phyloP scores from a whole-genome alignment of 1,140 invertebrate species.

The Lucilia sericata region DNA sequence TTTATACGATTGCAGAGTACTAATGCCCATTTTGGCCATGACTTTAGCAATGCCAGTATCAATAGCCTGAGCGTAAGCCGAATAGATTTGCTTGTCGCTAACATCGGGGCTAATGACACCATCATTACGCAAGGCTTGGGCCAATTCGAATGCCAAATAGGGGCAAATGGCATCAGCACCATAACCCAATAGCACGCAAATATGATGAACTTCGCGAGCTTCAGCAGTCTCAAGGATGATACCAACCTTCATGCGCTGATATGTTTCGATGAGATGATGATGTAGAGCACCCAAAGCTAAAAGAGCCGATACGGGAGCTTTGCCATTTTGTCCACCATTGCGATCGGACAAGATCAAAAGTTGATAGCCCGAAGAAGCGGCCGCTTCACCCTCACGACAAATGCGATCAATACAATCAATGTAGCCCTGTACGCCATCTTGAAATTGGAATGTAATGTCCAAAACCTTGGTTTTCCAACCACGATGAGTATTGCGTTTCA shows the following conservation, averaged over 20 bases:
- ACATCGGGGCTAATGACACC: constrained; percentile 81
- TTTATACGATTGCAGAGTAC: constrained; percentile 99
- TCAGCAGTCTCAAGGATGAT: constrained; percentile 94
- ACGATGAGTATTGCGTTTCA: constrained; percentile 86
- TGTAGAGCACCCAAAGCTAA: constrained; percentile 93
- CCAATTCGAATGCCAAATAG: constrained; percentile 95
- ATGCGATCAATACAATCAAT: constrained; percentile 83
- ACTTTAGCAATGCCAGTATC: constrained; percentile 85
- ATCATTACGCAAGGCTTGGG: constrained; percentile 83
- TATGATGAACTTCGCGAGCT: constrained; percentile 95
- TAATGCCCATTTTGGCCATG: constrained; percentile 99
- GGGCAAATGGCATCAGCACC: constrained; percentile 98
- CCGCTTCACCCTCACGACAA: constrained; percentile 83
- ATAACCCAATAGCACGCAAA: constrained; percentile 95
- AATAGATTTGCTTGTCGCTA: constrained; percentile 88
- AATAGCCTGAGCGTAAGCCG: constrained; percentile 72
- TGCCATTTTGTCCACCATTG: constrained; percentile 75
- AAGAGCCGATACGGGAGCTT: constrained; percentile 85
- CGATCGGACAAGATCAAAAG: constrained; percentile 92
- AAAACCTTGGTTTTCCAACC: constrained; percentile 93
- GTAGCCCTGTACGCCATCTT: constrained; percentile 80
- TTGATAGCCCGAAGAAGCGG: constrained; percentile 85
- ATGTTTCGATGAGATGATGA: constrained; percentile 94
- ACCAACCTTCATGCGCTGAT: constrained; percentile 96
- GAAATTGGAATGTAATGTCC: constrained; percentile 87